Percentiles rank a stretch among this genome's conserved stretches.
Evolutionary conservation across 2,888 invertebrate species (phyloP).

Genomic region (Portevinia maculata): DNA sequence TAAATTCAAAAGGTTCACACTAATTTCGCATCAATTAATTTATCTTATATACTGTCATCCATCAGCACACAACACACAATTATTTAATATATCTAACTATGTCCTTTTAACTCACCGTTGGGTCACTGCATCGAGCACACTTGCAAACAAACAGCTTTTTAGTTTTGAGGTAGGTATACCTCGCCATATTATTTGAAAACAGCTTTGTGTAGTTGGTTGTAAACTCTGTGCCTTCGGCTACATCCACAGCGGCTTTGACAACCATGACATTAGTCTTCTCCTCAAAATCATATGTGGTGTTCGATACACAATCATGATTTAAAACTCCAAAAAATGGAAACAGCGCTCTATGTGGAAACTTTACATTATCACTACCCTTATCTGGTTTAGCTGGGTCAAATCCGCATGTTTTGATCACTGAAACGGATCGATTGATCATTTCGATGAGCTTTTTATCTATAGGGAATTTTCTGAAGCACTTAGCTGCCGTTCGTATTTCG

Average conservation of each 20-base stretch:
- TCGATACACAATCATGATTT: slow-evolving; percentile 89
- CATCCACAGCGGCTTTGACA: slow-evolving; percentile 85
- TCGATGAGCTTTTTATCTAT: slow-evolving; percentile 80
- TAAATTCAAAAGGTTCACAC: too few relatives aligned
- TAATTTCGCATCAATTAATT: too few relatives aligned
- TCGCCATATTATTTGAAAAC: slow-evolving; percentile 87
- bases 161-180: slow-evolving; percentile 86
- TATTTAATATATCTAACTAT: too few relatives aligned
- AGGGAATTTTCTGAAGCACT: slow-evolving; percentile 81
- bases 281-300: slow-evolving; percentile 88
- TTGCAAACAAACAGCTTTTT: slow-evolving; percentile 88
- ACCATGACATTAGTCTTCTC: slow-evolving; percentile 85
- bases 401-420: slow-evolving; percentile 81
- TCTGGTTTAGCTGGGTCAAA: slow-evolving; percentile 80
- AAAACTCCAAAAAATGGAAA: slow-evolving; percentile 88
- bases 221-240: slow-evolving; percentile 87
- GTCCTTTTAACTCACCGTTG: slow-evolving; percentile 85
- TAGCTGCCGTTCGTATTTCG: slow-evolving; percentile 80
- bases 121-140: slow-evolving; percentile 88
- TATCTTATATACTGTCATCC: too few relatives aligned
- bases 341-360: slow-evolving; percentile 85
- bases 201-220: slow-evolving; percentile 89
- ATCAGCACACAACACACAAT: too few relatives aligned
- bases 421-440: slow-evolving; percentile 81
- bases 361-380: slow-evolving; percentile 79